Base-by-base conservation (phyloP, 2,113 vertebrate genomes). In the Macaca nemestrina region DNA sequence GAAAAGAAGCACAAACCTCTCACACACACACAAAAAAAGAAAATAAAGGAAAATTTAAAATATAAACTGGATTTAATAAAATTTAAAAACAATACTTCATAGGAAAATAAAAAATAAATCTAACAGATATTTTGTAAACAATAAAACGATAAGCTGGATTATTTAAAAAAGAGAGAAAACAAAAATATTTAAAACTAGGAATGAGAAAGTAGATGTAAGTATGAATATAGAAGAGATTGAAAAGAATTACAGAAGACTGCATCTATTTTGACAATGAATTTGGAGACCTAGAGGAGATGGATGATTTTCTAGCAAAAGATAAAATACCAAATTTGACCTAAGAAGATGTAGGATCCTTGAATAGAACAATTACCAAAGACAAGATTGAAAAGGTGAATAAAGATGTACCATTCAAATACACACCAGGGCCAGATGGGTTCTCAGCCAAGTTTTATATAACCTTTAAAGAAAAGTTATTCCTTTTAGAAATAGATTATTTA, bases 301-400 rank as follows among this genome's bases (percentile, higher is more conserved):
- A 59, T 93, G 59, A 43, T 85, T 97, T 95, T 94, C 61, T 93
- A 94, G 67, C 50, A 75, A 79, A 95, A 94, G 67, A 82, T 91
- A 91, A 97, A 95, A 79, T 94, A 92, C 16, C 45, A 91, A 55
- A 48, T 85, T 95, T 97, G 67, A 96, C 92, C 86, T 86, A 91
- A 91, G 88, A 95, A 87, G 61, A 96, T 94, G 23, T 70, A 96
- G 48, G 75, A 82, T 94, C 68, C 79, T 94, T 92, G 86, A 97
- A 93, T 52, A 96, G 86, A 93, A 45, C 95, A 96, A 83, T 96
- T 97, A 88, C 30, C 10, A 85, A 90, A 97, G 95, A 97, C 86
- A 95, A 91, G 92, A 91, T 93, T 96, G 95, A 95, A 97, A 97
- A 98, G 89, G 97, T 96, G 86, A 97, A 94, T 94, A 95, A 93